These are phyloP conservation scores for Eublepharis macularius DNA, from an alignment of 2,113 vertebrate genomes.

Conservation along the genomic window DNA sequence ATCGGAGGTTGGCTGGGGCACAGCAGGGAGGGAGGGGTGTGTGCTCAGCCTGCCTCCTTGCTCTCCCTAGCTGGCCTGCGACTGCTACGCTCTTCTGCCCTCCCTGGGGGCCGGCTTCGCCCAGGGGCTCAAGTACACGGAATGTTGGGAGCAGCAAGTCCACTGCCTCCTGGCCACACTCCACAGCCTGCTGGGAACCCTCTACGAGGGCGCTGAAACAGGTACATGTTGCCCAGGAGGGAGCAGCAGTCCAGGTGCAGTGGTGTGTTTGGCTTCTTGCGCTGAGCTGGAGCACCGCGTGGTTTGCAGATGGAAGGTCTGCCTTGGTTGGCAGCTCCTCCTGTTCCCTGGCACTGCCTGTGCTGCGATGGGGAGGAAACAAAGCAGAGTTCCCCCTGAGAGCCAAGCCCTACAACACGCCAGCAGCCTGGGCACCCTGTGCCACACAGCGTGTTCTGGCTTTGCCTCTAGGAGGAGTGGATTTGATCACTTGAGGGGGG, in stretches of 20 bases:
- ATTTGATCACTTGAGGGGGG: no score
- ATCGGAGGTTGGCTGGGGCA: neutral
- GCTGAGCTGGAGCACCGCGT: no score
- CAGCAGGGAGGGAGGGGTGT: neutral
- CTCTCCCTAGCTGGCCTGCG: conserved; percentile 81
- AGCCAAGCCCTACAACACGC: no score
- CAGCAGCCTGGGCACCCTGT: no score
- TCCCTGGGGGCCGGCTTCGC: conserved; percentile 84
- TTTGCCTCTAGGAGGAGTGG: no score
- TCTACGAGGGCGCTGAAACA: conserved; percentile 82
- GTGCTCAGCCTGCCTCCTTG: neutral
- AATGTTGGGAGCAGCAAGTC: conserved; percentile 88
- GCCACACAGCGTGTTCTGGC: no score
- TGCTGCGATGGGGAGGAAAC: no score
- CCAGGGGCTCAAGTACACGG: conserved; percentile 80
- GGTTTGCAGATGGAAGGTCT: no score
- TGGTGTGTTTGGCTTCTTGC: neutral
- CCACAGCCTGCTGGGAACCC: conserved; percentile 77
- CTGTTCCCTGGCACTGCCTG: no score
- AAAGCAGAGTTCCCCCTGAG: no score
- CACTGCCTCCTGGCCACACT: conserved; percentile 84
- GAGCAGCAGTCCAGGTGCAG: no score
- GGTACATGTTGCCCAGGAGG: conserved; percentile 60
- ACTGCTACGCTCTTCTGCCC: conserved; percentile 84
- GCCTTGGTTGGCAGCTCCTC: no score